Evolutionary conservation across 2,888 invertebrate species (phyloP), one percentile per base, ranked within the genome.

Genomic region (Drosophila putrida): DNA sequence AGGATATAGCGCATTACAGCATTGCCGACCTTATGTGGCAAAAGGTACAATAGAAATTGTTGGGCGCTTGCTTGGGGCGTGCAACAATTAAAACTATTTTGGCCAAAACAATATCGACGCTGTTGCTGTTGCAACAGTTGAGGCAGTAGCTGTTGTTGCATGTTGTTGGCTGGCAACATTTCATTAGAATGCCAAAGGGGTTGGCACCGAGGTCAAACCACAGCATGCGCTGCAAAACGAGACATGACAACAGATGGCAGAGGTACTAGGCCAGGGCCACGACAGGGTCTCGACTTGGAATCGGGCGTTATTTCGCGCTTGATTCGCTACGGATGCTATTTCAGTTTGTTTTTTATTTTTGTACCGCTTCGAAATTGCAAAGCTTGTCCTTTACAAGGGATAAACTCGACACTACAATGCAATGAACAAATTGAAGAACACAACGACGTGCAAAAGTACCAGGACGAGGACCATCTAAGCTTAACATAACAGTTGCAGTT

Each of bases 1-100:
- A 43, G 39, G 53, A 39, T 25, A 25, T 25, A 13, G 10, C 10
- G 43, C 33, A 55, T 35, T 55, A 55, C 33, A 55, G 25, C 43
- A 43, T 43, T 13, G 43, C 43, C 27, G 54, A 54, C 54, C 31
- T 43, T 46, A 28, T 33, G 28, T 39, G 25, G 6, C 27, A 44
- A 13, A 44, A 15, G 69, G 59, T 50, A 57, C 47, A 44, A 20
- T 44, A 54, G 25, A 27, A 55, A 71, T 66, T 75, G 61, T 59
- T 55, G 6, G 62, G 57, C 41, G 57, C 63, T 49, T 46, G 57
- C 58, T 15, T 33, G 64, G 64, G 64, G 67, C 66, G 53, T 61
- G 63, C 70, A 71, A 76, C 82, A 84, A 82, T 84, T 83, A 88
- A 78, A 89, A 85, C 85, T 83, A 86, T 88, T 88, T 82, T 83